Base-by-base conservation (phyloP, 2,113 vertebrate species). In the Coturnix japonica region DNA sequence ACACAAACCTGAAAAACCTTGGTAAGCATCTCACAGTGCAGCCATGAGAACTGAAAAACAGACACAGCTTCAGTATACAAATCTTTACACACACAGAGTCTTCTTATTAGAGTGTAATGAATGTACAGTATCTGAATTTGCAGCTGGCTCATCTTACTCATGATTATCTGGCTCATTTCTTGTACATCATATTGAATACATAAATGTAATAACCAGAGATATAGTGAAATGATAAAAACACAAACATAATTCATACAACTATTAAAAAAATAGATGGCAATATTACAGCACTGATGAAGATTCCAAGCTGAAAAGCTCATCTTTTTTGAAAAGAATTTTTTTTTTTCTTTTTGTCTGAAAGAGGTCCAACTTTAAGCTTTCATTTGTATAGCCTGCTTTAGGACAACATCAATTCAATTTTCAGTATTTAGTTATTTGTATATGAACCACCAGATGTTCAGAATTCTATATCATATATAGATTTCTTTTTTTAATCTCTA, bases 91-190 rank as follows among this genome's bases (percentile, higher is more conserved):
- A 67, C 0, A 7, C 28, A 30, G 0, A 6, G 20, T 65, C n/a
- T 44, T 81, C 64, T 69, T 76, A 76, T 70, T 90, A 81, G 3
- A 60, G 22, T 1, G 0, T 54, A 87, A 89, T 85, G 84, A 92
- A 94, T 70, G 80, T 79, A 72, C 60, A 54, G 92, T 90, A 90
- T 92, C 74, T 94, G 28, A 59, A 81, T 86, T 87, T 94, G 93
- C 84, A 93, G 93, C 75, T 94, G 93, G 78, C 92, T 91, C 89
- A 59, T 71, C 54, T 95, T 87, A 76, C 71, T 78, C 2, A 1
- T 81, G 90, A 94, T 96, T 94, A 92, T 73, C 81, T 89, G 56
- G 49, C 81, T 94, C 84, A 89, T 93, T 93, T 93, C 71, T 87
- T 51, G 41, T 73, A 79, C 80, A 78, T 86, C 64, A 63, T n/a